Evolutionary conservation across 2,797 vertebrate species (phyloP).

Genomic region (Gambusia yucatana): DNA sequence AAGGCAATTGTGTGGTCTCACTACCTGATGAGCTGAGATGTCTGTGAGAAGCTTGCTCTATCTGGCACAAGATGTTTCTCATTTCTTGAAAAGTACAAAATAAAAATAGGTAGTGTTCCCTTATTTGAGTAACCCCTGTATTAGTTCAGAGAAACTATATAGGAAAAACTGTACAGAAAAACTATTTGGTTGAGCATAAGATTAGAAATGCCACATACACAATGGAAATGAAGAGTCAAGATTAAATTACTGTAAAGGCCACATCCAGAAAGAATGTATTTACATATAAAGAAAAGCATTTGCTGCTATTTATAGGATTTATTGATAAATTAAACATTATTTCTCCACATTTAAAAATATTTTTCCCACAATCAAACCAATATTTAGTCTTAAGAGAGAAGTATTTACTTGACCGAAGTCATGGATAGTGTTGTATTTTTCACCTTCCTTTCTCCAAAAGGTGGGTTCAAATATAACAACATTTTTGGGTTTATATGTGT

Average conservation of each 20-base stretch:
- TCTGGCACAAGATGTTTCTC: slow-evolving; percentile 67
- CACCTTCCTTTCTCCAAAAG: neutral
- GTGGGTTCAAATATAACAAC: neutral
- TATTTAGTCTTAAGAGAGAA: slow-evolving; percentile 19
- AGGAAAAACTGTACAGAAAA: slow-evolving; percentile 26
- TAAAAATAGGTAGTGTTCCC: slow-evolving; percentile 70
- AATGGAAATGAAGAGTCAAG: slow-evolving; percentile 18
- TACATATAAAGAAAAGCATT: neutral
- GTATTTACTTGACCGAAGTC: neutral
- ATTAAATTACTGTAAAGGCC: slow-evolving; percentile 29
- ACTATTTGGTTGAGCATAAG: slow-evolving; percentile 22
- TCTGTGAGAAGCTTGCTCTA: slow-evolving; percentile 64
- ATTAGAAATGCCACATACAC: slow-evolving; percentile 23
- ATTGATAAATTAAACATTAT: slow-evolving; percentile 19
- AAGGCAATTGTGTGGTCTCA: slow-evolving; percentile 51
- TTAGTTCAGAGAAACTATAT: slow-evolving; percentile 38
- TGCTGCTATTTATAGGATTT: neutral
- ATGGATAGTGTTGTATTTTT: neutral
- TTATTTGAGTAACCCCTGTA: slow-evolving; percentile 60
- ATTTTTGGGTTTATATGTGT: neutral
- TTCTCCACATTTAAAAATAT: slow-evolving; percentile 13
- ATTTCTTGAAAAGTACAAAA: slow-evolving; percentile 62
- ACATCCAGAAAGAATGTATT: neutral
- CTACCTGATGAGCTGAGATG: slow-evolving; percentile 74
- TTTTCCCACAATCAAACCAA: slow-evolving; percentile 26